phyloP scores from a whole-genome alignment of 1,140 invertebrate species.

The Heterodera schachtii region DNA sequence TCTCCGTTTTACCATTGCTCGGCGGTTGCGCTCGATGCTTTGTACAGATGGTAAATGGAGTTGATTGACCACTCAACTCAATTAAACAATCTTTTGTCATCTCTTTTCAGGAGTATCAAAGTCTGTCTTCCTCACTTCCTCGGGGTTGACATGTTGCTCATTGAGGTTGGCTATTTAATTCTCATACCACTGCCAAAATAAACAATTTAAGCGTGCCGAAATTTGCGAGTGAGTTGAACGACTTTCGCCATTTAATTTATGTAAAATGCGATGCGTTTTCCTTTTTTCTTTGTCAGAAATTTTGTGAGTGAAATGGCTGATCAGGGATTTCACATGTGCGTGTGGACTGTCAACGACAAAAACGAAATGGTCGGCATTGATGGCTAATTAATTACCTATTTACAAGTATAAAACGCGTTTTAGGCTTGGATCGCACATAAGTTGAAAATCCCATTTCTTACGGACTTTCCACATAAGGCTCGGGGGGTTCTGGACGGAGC shows the following conservation, averaged over 20 bases:
- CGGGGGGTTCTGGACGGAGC: too few species aligned
- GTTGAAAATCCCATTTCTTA: conserved; percentile 49
- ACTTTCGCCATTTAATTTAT: too few species aligned
- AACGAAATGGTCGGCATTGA: conserved; percentile 29
- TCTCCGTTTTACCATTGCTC: conserved; percentile 46
- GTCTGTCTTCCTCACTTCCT: conserved; percentile 56
- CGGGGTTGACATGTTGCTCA: conserved; percentile 60
- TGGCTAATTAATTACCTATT: background rate
- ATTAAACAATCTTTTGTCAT: background rate
- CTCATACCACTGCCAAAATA: background rate
- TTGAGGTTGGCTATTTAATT: conserved; percentile 36
- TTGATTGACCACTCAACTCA: background rate
- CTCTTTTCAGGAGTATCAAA: conserved; percentile 43
- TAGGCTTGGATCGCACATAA: conserved; percentile 54
- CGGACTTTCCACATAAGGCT: too few species aligned
- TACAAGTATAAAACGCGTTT: background rate
- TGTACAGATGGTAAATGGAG: background rate
- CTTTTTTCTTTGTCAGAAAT: conserved; percentile 38
- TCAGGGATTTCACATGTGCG: conserved; percentile 52
- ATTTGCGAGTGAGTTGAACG: conserved; percentile 56
- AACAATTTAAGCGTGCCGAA: conserved; percentile 40
- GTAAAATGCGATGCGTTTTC: background rate
- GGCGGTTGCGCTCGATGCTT: conserved; percentile 48
- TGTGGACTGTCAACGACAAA: conserved; percentile 63
- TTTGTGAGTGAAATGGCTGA: conserved; percentile 45